Evolutionary conservation across 2,888 invertebrate genomes (phyloP).

Genomic region (Campaea margaritaria): DNA sequence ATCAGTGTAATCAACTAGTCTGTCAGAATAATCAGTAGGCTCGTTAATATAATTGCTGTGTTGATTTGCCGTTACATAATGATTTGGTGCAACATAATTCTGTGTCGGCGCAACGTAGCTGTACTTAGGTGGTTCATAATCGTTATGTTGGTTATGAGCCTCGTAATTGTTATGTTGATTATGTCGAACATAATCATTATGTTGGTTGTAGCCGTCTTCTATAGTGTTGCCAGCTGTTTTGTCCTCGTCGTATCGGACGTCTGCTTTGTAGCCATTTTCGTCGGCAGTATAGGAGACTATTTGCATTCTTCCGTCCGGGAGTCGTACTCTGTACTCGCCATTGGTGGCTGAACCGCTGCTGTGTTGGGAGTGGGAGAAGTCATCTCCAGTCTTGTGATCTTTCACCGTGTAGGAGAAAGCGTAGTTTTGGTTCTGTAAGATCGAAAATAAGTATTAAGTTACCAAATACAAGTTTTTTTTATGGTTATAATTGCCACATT

Average conservation of each 20-base stretch:
- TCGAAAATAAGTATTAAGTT: neutral
- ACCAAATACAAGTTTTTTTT: no score
- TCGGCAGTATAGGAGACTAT: constrained; percentile 88
- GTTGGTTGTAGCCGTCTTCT: constrained; percentile 41
- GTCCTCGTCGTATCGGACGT: constrained; percentile 85
- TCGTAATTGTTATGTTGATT: constrained; percentile 20
- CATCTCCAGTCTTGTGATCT: constrained; percentile 87
- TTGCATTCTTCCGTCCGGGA: constrained; percentile 88
- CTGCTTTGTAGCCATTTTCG: constrained; percentile 88
- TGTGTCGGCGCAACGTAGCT: constrained; percentile 9
- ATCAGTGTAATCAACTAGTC: constrained; percentile 40
- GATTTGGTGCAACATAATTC: constrained; percentile 14
- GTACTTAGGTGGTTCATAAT: constrained; percentile 23
- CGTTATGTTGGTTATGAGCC: constrained; percentile 28
- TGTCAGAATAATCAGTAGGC: constrained; percentile 33
- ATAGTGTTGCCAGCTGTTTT: constrained; percentile 45
- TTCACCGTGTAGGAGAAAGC: constrained; percentile 88
- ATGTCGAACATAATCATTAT: constrained; percentile 28
- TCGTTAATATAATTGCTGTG: constrained; percentile 25
- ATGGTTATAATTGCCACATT: no score
- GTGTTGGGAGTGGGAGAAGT: constrained; percentile 88
- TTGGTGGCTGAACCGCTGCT: constrained; percentile 87
- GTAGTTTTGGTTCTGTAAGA: constrained; percentile 81
- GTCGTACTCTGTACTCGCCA: constrained; percentile 88
- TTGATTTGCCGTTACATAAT: constrained; percentile 18